A percentile compares a stretch with the other conserved stretches of the same genome.
Evolutionary conservation across 2,797 vertebrate species (phyloP).

Genomic region (Malurus splendens): DNA sequence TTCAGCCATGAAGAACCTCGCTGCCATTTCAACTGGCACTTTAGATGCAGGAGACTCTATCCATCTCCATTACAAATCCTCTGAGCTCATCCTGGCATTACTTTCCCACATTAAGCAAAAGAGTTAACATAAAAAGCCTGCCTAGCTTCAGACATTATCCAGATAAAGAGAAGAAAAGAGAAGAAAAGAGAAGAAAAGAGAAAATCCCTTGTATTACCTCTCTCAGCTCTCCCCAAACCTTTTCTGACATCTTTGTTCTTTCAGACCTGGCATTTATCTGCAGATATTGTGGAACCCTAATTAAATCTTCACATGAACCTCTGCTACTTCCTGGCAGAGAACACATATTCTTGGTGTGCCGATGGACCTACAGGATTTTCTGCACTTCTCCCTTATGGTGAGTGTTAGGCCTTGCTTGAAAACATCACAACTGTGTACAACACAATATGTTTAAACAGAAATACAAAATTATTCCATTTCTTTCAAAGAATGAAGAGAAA

Average conservation of each 20-base stretch:
- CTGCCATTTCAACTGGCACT: not conserved
- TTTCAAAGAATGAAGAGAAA: not conserved
- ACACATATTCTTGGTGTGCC: not conserved
- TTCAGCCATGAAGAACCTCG: not conserved
- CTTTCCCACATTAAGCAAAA: constrained; percentile 52
- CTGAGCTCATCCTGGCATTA: constrained; percentile 40
- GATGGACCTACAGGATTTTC: constrained; percentile 24
- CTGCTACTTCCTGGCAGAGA: constrained; percentile 32
- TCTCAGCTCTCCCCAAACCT: not conserved
- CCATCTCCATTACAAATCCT: constrained; percentile 54
- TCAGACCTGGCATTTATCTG: constrained; percentile 30
- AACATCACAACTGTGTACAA: constrained; percentile 34
- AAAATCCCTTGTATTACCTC: constrained; percentile 31
- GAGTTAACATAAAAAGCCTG: constrained; percentile 36
- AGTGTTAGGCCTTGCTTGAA: constrained; percentile 36
- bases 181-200: constrained; percentile 30
- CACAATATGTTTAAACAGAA: constrained; percentile 6
- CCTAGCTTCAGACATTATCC: constrained; percentile 27
- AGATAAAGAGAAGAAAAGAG: constrained; percentile 33
- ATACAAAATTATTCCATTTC: not conserved
- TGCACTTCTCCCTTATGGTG: constrained; percentile 21
- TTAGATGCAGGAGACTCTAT: constrained; percentile 2
- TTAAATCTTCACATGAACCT: constrained; percentile 40
- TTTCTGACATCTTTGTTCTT: not conserved
- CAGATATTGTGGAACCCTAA: constrained; percentile 1